Base-by-base conservation (phyloP, 2,113 vertebrate species). In the Chlamydotis undulata region DNA sequence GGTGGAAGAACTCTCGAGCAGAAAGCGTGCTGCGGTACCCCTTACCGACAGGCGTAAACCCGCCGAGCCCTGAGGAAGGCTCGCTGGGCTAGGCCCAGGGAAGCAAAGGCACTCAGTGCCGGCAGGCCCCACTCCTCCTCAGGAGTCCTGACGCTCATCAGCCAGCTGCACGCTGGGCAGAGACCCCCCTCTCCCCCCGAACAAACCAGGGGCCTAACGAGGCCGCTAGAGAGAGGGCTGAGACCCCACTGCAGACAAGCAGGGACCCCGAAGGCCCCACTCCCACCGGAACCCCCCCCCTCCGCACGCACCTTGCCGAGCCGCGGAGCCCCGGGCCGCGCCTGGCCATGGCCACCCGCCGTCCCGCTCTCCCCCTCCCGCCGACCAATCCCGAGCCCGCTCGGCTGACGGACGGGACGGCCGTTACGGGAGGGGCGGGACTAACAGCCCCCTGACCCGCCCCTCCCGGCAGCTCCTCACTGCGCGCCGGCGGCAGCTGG, bases 81-180 rank as follows among this genome's bases (percentile, higher is more conserved):
- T 0, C 6, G 33, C 7, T 4, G 37, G 15, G 16, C 25, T 6
- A 8, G 33, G 26, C 35, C 11, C 35, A 4, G 19, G 25, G 10
- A 21, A 43, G 31, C 64, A 28, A 8, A 18, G 35, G 5, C 80
- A 3, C 1, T 2, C 37, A 3, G 31, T 4, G 19, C 67, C 29
- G 17, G 19, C 26, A 47, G 59, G 69, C 59, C 78, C 10, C 2
- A 4, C 9, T 39, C 3, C 21, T 14, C 28, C 55, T 19, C 43
- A 23, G 37, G 6, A 68, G 5, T 3, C 53, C 24, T 18, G 9
- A 35, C 1, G 2, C 9, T 11, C 10, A 14, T 0, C 3, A 8
- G 14, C 57, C 4, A 5, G 18, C 61, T 6, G 53, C 35, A 4
- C 81, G 2, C 69, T 19, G 24, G 6, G 29, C 21, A 14, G 8